Percentiles rank a stretch among this genome's conserved stretches.
Conservation (phyloP, 2,888 invertebrate species). For the Hemaris fuciformis region DNA sequence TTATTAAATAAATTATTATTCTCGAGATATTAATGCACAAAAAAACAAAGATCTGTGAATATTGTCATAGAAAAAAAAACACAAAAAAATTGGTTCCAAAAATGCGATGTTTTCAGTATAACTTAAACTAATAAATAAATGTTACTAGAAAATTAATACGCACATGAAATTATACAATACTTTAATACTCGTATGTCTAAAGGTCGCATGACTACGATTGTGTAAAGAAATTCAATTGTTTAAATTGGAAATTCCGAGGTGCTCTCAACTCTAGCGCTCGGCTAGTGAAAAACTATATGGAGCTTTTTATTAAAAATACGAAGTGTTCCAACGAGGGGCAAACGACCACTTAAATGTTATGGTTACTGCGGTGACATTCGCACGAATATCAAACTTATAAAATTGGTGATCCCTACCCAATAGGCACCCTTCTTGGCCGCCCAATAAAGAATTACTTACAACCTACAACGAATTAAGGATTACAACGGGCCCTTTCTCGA, state of each 20-base stretch:
- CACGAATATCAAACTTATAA: constrained; percentile 75
- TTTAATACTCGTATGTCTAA: constrained; percentile 13
- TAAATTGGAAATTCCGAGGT: constrained; percentile 65
- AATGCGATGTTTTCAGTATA: too few relatives aligned
- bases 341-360: constrained; percentile 77
- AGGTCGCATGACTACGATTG: constrained; percentile 22
- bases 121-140: too few relatives aligned
- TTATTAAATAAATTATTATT: too few relatives aligned
- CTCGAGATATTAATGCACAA: too few relatives aligned
- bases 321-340: constrained; percentile 71
- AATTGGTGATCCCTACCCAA: constrained; percentile 65
- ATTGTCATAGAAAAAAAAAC: too few relatives aligned
- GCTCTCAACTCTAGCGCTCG: constrained; percentile 41
- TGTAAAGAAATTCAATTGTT: constrained; percentile 52
- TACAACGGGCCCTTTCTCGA: constrained; percentile 45
- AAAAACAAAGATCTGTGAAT: too few relatives aligned
- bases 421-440: constrained; percentile 46
- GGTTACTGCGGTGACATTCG: constrained; percentile 76
- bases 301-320: constrained; percentile 75
- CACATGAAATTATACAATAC: not conserved
- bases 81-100: too few relatives aligned
- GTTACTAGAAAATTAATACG: not conserved
- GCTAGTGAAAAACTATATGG: constrained; percentile 70
- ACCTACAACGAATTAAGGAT: constrained; percentile 54
- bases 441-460: constrained; percentile 57